phyloP scores from a whole-genome alignment of 2,113 vertebrate species.

The Callithrix jacchus region DNA sequence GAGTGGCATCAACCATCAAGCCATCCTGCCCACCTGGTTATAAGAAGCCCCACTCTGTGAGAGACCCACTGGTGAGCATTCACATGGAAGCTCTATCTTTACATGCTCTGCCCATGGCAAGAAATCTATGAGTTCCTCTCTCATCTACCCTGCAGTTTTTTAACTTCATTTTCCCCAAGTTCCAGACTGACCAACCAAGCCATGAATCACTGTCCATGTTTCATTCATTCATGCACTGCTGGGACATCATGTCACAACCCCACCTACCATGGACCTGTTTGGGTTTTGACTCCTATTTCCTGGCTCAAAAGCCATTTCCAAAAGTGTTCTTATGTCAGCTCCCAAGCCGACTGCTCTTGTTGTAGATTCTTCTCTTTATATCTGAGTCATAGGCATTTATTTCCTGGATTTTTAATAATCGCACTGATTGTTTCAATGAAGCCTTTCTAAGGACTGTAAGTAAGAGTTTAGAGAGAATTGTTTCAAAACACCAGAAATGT shows the following conservation, averaged over 20 bases:
- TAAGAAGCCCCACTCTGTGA: background rate
- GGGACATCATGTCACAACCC: background rate
- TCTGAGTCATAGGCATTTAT: background rate
- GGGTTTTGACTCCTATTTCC: background rate
- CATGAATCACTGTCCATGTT: too few relatives aligned
- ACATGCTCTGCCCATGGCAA: rapidly evolving
- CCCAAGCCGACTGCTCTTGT: too few relatives aligned
- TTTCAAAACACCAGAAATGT: too few relatives aligned
- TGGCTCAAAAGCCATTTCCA: background rate
- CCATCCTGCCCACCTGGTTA: background rate
- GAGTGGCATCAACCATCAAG: background rate
- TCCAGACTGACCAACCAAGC: background rate
- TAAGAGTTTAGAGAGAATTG: background rate
- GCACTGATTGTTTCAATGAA: background rate
- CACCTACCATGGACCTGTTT: too few relatives aligned
- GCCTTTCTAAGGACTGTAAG: background rate
- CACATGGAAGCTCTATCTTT: background rate
- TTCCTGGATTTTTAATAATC: background rate
- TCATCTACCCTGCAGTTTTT: too few relatives aligned
- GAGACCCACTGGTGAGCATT: background rate
- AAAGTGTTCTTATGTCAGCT: too few relatives aligned
- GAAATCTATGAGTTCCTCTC: background rate
- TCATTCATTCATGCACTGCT: background rate
- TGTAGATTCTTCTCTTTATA: background rate
- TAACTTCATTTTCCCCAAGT: background rate